Evolutionary conservation across 2,888 invertebrate genomes (phyloP).

Genomic region (Amiota communis): DNA sequence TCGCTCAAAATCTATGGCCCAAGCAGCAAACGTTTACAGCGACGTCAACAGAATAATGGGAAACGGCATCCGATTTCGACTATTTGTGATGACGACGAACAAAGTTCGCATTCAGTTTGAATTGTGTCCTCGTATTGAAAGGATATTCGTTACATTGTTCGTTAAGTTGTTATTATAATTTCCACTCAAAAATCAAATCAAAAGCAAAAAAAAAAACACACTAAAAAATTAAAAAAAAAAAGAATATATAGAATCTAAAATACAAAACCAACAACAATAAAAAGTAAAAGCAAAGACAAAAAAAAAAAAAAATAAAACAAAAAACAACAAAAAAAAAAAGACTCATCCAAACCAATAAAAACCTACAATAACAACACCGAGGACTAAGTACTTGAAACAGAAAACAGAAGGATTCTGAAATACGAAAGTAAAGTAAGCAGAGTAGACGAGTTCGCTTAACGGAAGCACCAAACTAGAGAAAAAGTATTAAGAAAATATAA

Average conservation of each 20-base stretch:
- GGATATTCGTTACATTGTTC: conserved; percentile 74
- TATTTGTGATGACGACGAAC: conserved; percentile 72
- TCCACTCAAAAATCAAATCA: conserved; percentile 55
- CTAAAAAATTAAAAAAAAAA: conserved; percentile 39
- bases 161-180: conserved; percentile 74
- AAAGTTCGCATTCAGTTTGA: conserved; percentile 73
- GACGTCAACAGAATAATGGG: conserved; percentile 60
- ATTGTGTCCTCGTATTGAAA: conserved; percentile 74
- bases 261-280: conserved; percentile 5
- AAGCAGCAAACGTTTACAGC: conserved; percentile 47
- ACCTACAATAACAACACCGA: no score
- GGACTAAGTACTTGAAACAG: background rate
- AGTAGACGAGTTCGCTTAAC: conserved; percentile 3
- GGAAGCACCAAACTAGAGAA: no score
- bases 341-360: no score
- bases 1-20: conserved; percentile 28
- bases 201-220: conserved; percentile 39
- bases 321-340: conserved; percentile 24
- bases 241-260: conserved; percentile 34
- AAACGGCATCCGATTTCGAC: conserved; percentile 56
- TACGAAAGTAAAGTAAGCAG: background rate
- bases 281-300: conserved; percentile 28
- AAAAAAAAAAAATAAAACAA: conserved; percentile 25
- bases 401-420: background rate
- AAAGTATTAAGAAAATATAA: no score